Percentiles rank a stretch among this genome's conserved stretches.
phyloP scores from a whole-genome alignment of 2,888 invertebrate genomes.

The Bombyx huttoni region DNA sequence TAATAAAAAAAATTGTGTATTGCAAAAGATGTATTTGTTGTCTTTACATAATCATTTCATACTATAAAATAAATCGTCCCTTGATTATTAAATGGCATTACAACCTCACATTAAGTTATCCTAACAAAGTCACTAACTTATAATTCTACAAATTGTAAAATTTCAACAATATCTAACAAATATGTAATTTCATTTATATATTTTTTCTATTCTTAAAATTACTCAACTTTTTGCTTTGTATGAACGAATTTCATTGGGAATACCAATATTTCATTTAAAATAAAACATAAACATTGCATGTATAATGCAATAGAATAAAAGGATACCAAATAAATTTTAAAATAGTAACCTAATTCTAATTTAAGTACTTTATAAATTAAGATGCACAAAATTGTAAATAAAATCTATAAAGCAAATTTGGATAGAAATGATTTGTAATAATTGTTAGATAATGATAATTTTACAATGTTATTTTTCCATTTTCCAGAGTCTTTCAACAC shows the following conservation, averaged over 20 bases:
- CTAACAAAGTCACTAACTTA: slow-evolving; percentile 27
- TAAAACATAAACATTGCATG: too few species aligned
- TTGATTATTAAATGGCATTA: slow-evolving; percentile 38
- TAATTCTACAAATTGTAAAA: slow-evolving; percentile 30
- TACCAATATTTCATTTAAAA: too few species aligned
- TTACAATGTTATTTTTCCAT: slow-evolving; percentile 18
- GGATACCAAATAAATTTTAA: too few species aligned
- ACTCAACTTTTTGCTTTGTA: slow-evolving; percentile 19
- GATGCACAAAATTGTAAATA: neutral
- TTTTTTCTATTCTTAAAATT: slow-evolving; percentile 36
- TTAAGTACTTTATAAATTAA: neutral
- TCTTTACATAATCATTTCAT: slow-evolving; percentile 4
- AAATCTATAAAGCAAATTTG: slow-evolving; percentile 1
- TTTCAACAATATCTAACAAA: slow-evolving; percentile 47
- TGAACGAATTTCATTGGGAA: too few species aligned
- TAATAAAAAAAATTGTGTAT: slow-evolving; percentile 42
- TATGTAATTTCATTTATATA: slow-evolving; percentile 16
- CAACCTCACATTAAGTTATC: slow-evolving; percentile 32
- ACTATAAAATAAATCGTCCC: slow-evolving; percentile 42
- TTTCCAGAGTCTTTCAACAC: slow-evolving; percentile 39
- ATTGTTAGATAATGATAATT: slow-evolving; percentile 16
- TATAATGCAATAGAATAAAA: too few species aligned
- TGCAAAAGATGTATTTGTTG: neutral
- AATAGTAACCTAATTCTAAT: neutral
- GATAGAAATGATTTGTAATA: neutral